A percentile compares a stretch with the other conserved stretches of the same genome.
These are phyloP conservation scores for Cyclargus thomasi DNA, from an alignment of 1,140 invertebrate species.

Conservation along the genomic window DNA sequence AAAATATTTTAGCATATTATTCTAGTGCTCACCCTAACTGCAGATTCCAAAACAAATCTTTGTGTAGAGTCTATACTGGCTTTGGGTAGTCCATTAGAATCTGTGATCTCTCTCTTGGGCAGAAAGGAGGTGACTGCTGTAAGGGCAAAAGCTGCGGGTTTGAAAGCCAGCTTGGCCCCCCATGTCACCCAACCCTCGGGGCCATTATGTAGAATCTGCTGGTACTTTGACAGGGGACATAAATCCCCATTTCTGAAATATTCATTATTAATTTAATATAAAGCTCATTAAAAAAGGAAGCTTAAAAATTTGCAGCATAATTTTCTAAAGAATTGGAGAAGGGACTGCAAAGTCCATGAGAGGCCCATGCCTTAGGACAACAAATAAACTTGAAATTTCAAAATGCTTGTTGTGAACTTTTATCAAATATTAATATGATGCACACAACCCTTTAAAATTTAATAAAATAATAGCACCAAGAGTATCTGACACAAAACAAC, in stretches of 20 bases:
- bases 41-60: conserved; percentile 55
- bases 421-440: too few relatives aligned
- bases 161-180: conserved; percentile 58
- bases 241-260: conserved; percentile 54
- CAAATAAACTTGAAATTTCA: too few relatives aligned
- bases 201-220: conserved; percentile 56
- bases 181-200: conserved; percentile 60
- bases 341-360: too few relatives aligned
- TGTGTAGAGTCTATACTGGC: conserved; percentile 59
- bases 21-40: conserved; percentile 47
- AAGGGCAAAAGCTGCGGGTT: conserved; percentile 50
- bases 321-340: too few relatives aligned
- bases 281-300: not conserved
- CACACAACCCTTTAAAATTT: too few relatives aligned
- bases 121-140: conserved; percentile 52
- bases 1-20: too few relatives aligned
- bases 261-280: not conserved
- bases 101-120: conserved; percentile 40
- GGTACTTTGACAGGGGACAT: conserved; percentile 54
- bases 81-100: conserved; percentile 58
- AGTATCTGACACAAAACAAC: too few relatives aligned
- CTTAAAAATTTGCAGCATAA: too few relatives aligned
- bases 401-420: too few relatives aligned
- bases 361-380: too few relatives aligned
- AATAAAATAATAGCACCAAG: too few relatives aligned